Evolutionary conservation across 2,888 invertebrate species (phyloP).

Genomic region (Habrosyne pyritoides): DNA sequence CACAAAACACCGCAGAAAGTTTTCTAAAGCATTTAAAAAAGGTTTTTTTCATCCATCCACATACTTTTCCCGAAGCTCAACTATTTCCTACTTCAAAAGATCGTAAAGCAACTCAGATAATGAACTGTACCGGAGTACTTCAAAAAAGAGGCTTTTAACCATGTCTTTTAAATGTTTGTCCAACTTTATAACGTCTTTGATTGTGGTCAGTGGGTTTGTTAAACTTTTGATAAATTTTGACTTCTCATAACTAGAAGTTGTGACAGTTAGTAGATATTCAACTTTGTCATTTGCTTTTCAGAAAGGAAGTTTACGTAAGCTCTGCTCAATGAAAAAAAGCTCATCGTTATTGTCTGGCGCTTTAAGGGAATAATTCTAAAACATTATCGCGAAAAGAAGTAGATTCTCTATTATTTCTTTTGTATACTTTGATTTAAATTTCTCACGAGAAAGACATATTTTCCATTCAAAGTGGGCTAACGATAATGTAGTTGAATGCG

Average conservation of each 20-base stretch:
- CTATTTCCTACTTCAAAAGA: constrained; percentile 31
- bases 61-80: constrained; percentile 26
- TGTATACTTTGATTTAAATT: too few relatives aligned
- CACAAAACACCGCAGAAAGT: background rate
- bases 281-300: background rate
- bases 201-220: constrained; percentile 14
- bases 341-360: too few relatives aligned
- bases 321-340: too few relatives aligned
- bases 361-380: too few relatives aligned
- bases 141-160: constrained; percentile 31
- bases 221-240: background rate
- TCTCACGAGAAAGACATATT: too few relatives aligned
- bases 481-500: too few relatives aligned
- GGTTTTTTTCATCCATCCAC: constrained; percentile 11
- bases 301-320: too few relatives aligned
- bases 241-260: background rate
- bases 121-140: constrained; percentile 33
- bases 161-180: constrained; percentile 26
- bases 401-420: too few relatives aligned
- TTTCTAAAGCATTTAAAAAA: constrained; percentile 12
- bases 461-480: too few relatives aligned
- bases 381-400: too few relatives aligned
- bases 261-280: background rate
- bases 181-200: constrained; percentile 21
- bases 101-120: constrained; percentile 36